Evolutionary conservation across 2,888 invertebrate genomes (phyloP).

Genomic region (Apamea crenata): DNA sequence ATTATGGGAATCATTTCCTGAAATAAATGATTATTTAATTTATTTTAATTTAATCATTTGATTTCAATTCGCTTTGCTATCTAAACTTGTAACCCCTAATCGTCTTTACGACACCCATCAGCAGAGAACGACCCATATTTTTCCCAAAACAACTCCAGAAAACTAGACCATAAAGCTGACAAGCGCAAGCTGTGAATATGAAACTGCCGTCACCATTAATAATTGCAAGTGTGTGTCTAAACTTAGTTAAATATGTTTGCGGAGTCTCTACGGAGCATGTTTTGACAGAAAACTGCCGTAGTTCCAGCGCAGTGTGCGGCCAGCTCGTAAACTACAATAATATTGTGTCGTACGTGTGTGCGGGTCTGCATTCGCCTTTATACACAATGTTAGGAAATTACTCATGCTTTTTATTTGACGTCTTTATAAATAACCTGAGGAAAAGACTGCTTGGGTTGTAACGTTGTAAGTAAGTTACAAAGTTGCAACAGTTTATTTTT

Average conservation of each 20-base stretch:
- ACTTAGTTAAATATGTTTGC: slow-evolving; percentile 59
- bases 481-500: slow-evolving; percentile 20
- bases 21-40: too few relatives aligned
- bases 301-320: slow-evolving; percentile 33
- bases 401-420: slow-evolving; percentile 37
- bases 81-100: slow-evolving; percentile 2
- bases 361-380: slow-evolving; percentile 6
- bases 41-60: too few relatives aligned
- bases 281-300: slow-evolving; percentile 57
- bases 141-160: slow-evolving; percentile 21
- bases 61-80: not conserved
- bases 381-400: slow-evolving; percentile 19
- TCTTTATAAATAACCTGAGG: not conserved
- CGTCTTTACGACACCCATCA: not conserved
- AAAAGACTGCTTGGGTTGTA: not conserved
- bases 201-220: slow-evolving; percentile 59
- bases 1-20: too few relatives aligned
- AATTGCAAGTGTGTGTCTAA: slow-evolving; percentile 49
- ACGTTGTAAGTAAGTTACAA: not conserved
- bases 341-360: slow-evolving; percentile 24
- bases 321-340: slow-evolving; percentile 53
- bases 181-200: slow-evolving; percentile 49
- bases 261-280: slow-evolving; percentile 44
- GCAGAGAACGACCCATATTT: not conserved
- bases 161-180: slow-evolving; percentile 53